Conservation (phyloP, 2,113 vertebrate species). For the Chrysemys picta region DNA sequence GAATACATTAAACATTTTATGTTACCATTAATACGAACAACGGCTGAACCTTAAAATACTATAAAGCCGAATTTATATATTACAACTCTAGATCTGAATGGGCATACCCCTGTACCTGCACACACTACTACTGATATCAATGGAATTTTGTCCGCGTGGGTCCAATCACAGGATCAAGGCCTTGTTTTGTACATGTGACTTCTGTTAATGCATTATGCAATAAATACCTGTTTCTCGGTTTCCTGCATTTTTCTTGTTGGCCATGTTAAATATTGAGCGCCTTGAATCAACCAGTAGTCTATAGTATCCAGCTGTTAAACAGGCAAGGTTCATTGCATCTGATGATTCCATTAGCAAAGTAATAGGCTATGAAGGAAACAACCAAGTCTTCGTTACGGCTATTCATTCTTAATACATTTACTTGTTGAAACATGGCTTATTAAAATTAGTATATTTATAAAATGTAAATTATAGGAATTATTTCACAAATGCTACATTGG, state of each 20-base stretch:
- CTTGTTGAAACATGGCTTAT: not conserved
- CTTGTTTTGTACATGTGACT: not conserved
- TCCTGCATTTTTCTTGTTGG: conserved; percentile 88
- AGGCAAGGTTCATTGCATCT: conserved; percentile 98
- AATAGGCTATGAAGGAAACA: conserved; percentile 88
- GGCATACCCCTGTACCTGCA: not conserved
- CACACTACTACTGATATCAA: not conserved
- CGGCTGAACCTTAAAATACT: not conserved
- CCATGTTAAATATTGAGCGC: conserved; percentile 98
- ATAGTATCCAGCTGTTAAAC: conserved; percentile 97
- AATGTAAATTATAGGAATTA: not conserved
- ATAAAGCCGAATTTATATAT: not conserved
- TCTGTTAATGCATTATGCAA: not conserved
- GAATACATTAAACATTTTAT: not conserved
- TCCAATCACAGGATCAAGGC: not conserved
- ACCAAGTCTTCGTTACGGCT: conserved; percentile 47
- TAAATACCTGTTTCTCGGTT: conserved; percentile 83
- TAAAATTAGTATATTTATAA: not conserved
- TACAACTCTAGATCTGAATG: not conserved
- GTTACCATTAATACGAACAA: not conserved
- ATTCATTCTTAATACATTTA: not conserved
- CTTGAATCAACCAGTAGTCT: conserved; percentile 95
- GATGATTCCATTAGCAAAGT: conserved; percentile 96
- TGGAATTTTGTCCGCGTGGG: not conserved
- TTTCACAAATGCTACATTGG: not conserved